phyloP scores from a whole-genome alignment of 1,140 invertebrate genomes.

The Drosophila funebris region DNA sequence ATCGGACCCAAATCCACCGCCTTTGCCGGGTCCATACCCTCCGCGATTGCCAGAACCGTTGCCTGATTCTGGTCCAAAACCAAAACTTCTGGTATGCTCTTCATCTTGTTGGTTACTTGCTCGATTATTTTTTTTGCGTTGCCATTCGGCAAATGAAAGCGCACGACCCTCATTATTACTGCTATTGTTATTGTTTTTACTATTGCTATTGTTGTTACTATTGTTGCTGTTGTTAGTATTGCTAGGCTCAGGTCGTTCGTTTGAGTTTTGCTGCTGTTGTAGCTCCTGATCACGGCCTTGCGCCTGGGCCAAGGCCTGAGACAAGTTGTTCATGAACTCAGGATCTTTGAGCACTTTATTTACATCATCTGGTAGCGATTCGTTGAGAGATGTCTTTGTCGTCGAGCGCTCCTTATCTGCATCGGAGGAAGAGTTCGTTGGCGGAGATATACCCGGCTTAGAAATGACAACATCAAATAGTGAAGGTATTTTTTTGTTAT shows the following conservation, averaged over 20 bases:
- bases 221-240: slow-evolving; percentile 21
- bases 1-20: slow-evolving; percentile 13
- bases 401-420: not conserved
- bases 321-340: slow-evolving; percentile 64
- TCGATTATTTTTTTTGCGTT: slow-evolving; percentile 61
- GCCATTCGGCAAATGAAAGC: slow-evolving; percentile 69
- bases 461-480: slow-evolving; percentile 55
- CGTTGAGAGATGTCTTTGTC: not conserved
- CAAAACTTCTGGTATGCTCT: not conserved
- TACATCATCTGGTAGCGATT: slow-evolving; percentile 46
- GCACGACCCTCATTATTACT: slow-evolving; percentile 14
- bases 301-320: slow-evolving; percentile 66
- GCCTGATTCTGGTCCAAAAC: not conserved
- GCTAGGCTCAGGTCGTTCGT: not conserved
- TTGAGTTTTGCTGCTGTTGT: slow-evolving; percentile 3
- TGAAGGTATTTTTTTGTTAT: slow-evolving; percentile 51
- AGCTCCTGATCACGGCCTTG: slow-evolving; percentile 48
- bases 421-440: not conserved
- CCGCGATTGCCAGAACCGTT: slow-evolving; percentile 12
- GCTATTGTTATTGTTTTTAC: not conserved
- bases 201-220: slow-evolving; percentile 19
- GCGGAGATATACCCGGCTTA: slow-evolving; percentile 23
- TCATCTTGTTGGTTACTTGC: not conserved
- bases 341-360: slow-evolving; percentile 69
- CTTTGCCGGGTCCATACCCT: slow-evolving; percentile 5